These are phyloP conservation scores for Diorhabda sublineata DNA, from an alignment of 1,140 invertebrate species.

Conservation along the genomic window DNA sequence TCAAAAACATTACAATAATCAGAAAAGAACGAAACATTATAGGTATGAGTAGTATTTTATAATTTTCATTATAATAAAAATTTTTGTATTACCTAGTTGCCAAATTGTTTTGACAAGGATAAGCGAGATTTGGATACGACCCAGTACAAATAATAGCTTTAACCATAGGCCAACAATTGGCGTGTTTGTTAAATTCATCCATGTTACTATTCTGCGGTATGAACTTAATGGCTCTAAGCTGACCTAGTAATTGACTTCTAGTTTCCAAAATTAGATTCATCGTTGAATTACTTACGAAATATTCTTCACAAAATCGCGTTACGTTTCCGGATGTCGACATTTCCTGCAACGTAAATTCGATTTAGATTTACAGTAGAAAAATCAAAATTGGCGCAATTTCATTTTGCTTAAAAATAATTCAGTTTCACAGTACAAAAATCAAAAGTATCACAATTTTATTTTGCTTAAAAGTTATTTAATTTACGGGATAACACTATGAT, in stretches of 20 bases:
- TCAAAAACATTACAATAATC: not conserved
- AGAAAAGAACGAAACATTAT: not conserved
- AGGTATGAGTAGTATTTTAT: not conserved
- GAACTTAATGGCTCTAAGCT: conserved; percentile 80
- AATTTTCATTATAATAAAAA: not conserved
- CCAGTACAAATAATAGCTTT: conserved; percentile 86
- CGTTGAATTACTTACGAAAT: conserved; percentile 74
- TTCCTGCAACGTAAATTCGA: conserved; percentile 11
- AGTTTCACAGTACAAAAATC: too few relatives aligned
- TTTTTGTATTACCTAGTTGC: conserved; percentile 34
- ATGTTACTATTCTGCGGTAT: conserved; percentile 73
- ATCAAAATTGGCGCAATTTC: too few relatives aligned
- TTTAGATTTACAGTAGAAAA: too few relatives aligned
- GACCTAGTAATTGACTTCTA: conserved; percentile 75
- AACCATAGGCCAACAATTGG: conserved; percentile 86
- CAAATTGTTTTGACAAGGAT: conserved; percentile 36
- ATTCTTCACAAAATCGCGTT: conserved; percentile 70
- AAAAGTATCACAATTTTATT: too few relatives aligned
- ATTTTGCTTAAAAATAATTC: too few relatives aligned
- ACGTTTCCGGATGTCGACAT: conserved; percentile 52
- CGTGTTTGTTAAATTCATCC: conserved; percentile 75
- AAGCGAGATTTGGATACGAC: conserved; percentile 82
- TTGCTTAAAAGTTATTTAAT: too few relatives aligned
- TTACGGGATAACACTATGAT: too few relatives aligned
- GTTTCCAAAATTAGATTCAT: conserved; percentile 84